Evolutionary conservation across 2,797 vertebrate species (phyloP).

Genomic region (Hypotaenidia okinawae): DNA sequence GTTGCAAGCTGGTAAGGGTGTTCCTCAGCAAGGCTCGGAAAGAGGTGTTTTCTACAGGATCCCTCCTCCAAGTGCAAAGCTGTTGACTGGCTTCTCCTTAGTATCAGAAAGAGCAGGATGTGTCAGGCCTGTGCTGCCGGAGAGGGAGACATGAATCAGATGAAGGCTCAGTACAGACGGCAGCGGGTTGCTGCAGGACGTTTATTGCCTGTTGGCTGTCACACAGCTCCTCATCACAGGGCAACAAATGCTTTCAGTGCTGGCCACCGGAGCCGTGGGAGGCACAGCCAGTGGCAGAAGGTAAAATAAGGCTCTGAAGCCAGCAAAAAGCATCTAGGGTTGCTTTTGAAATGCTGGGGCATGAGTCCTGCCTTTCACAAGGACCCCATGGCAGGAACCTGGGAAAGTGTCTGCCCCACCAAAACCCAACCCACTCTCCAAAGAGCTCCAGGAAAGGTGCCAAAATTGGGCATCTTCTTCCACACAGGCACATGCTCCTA

Average conservation of each 20-base stretch:
- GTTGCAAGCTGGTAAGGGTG: fast-evolving
- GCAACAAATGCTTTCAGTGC: not conserved
- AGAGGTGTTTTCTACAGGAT: not conserved
- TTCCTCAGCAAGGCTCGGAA: fast-evolving
- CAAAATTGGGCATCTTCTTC: not conserved
- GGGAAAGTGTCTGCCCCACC: not conserved
- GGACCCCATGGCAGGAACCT: not conserved
- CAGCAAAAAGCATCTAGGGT: not conserved
- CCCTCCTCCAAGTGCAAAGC: not conserved
- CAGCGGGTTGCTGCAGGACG: not conserved
- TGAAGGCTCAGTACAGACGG: not conserved
- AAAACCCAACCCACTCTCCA: not conserved
- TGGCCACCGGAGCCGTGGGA: not conserved
- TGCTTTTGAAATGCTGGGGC: not conserved
- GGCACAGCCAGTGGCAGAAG: not conserved
- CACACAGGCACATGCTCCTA: not conserved
- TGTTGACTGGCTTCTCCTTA: not conserved
- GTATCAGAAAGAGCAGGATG: not conserved
- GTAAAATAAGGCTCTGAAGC: not conserved
- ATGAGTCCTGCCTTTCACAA: not conserved
- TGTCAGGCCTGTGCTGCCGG: not conserved
- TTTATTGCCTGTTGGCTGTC: not conserved
- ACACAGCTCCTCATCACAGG: not conserved
- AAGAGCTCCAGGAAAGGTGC: not conserved
- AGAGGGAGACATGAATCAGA: not conserved